phyloP scores from a whole-genome alignment of 2,113 vertebrate species.

The Buteo buteo region DNA sequence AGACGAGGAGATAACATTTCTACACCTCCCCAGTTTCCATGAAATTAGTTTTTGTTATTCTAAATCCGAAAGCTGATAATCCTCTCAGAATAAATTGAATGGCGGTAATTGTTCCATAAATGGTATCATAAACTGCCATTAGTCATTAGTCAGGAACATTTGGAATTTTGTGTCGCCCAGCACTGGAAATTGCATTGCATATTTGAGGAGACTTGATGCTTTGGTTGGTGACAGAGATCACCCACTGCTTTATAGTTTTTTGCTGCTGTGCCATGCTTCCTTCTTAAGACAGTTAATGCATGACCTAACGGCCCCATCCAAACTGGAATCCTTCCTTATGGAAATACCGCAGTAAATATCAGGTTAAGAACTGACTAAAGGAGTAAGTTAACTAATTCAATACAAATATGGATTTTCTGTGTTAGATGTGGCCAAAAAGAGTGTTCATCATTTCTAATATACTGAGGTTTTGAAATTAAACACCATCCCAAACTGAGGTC shows the following conservation, averaged over 20 bases:
- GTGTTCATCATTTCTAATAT: accelerated
- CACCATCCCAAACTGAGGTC: background rate
- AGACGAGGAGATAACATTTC: slow-evolving; percentile 17
- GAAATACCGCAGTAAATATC: background rate
- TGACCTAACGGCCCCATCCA: background rate
- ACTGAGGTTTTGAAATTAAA: background rate
- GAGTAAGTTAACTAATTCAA: background rate
- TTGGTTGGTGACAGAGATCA: background rate
- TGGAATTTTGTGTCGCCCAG: background rate
- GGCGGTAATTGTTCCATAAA: background rate
- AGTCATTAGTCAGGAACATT: background rate
- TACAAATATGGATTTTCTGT: background rate
- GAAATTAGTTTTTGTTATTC: slow-evolving; percentile 40
- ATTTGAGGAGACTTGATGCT: background rate
- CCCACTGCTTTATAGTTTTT: background rate
- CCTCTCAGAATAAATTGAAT: background rate
- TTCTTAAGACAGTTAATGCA: background rate
- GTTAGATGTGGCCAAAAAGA: background rate
- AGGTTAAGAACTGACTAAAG: background rate
- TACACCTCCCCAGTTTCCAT: slow-evolving; percentile 40
- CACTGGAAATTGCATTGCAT: background rate
- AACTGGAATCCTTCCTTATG: background rate
- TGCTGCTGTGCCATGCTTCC: background rate
- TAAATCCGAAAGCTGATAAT: slow-evolving; percentile 29
- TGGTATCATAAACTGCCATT: background rate